A percentile compares a stretch with the other conserved stretches of the same genome.
phyloP scores from a whole-genome alignment of 2,113 vertebrate species.

The Octodon degus region DNA sequence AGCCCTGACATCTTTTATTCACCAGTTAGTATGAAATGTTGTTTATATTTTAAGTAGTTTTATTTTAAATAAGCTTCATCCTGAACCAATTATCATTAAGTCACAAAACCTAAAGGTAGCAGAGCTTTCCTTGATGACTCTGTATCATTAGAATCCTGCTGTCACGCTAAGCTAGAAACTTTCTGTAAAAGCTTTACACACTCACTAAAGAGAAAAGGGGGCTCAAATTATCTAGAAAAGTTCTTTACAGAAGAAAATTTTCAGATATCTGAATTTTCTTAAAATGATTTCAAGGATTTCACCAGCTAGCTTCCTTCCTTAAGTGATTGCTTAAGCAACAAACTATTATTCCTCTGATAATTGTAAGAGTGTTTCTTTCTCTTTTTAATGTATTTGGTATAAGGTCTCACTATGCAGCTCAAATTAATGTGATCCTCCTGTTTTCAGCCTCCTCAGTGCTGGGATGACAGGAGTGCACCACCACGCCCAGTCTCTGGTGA shows the following conservation, averaged over 20 bases:
- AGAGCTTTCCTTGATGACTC: background rate
- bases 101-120: background rate
- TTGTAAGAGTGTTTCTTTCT: background rate
- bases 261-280: background rate
- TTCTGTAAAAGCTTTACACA: background rate
- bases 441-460: too few species aligned
- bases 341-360: background rate
- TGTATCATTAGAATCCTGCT: background rate
- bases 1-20: constrained; percentile 3
- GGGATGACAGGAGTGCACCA: too few species aligned
- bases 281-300: constrained; percentile 35
- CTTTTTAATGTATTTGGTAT: too few species aligned
- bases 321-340: constrained; percentile 14
- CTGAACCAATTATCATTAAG: constrained; percentile 26
- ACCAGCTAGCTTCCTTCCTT: constrained; percentile 14
- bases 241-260: background rate
- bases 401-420: too few species aligned
- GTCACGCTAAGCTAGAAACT: background rate
- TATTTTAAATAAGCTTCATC: constrained; percentile 23
- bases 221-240: background rate
- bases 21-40: constrained; percentile 33
- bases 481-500: too few species aligned
- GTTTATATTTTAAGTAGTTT: constrained; percentile 37
- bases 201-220: background rate
- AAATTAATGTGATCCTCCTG: too few species aligned